Evolutionary conservation across 2,113 vertebrate species (phyloP), one percentile per base, ranked within the genome.

Genomic region (Cyphomyrus discorhynchus): DNA sequence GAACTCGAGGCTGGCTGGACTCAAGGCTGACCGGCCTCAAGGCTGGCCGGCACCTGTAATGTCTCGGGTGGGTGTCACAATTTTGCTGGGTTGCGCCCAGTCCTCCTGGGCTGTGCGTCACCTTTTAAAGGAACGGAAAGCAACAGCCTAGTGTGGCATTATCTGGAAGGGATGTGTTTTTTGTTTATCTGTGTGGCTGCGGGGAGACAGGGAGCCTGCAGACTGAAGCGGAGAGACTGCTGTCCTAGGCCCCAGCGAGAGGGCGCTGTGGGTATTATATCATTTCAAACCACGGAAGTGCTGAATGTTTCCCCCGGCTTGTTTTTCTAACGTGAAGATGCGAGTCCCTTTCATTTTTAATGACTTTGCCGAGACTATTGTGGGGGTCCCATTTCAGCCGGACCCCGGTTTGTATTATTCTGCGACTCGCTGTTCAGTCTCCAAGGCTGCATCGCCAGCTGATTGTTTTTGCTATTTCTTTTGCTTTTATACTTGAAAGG

Each of bases 401-500:
- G 86, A 45, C 70, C 89, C 88, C 86, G 49, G 62, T 91, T 90
- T 46, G n/a, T 86, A 87, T 91, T 70, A 66, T 92, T 93, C 93
- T 87, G 50, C 35, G 19, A 92, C 92, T 92, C 92, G 91, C 93
- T 92, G 90, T 94, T 92, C 92, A 92, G 92, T 94, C 90, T 90
- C 94, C 83, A 88, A 86, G 92, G 92, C 93, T 93, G 91, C 90
- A 92, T 95, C 94, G 92, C 92, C 91, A 85, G 77, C 90, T 90
- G 39, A 50, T 53, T 86, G 86, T 88, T 86, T 89, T 90, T 89
- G 47, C 87, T 93, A 92, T 93, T 93, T 91, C 92, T 94, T 91
- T 94, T 93, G 92, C 93, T 94, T 92, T 77, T 88, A 92, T 93
- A 91, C 92, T 93, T 88, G 92, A 90, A 94, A 93, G 94, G 95